Percentiles rank a stretch among this genome's conserved stretches.
These are phyloP conservation scores for Pycnomerus fuliginosus DNA, from an alignment of 2,888 invertebrate genomes.

Conservation along the genomic window DNA sequence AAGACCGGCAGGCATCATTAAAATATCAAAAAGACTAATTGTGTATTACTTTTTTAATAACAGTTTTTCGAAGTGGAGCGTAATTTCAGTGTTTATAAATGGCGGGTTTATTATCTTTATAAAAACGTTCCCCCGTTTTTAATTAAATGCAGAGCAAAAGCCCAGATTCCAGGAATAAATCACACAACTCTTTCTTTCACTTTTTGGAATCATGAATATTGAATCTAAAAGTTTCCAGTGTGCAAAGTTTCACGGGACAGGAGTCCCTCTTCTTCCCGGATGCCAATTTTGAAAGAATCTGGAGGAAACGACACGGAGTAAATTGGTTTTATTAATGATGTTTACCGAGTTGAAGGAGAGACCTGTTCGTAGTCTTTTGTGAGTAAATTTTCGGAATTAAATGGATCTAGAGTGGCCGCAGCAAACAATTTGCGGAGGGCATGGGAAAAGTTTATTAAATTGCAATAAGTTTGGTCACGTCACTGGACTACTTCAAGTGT, in stretches of 20 bases:
- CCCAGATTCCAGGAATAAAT: slow-evolving; percentile 26
- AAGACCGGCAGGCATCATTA: slow-evolving; percentile 19
- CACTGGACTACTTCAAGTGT: too few relatives aligned
- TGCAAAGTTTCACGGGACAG: slow-evolving; percentile 34
- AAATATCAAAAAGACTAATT: slow-evolving; percentile 14
- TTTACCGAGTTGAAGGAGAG: slow-evolving; percentile 42
- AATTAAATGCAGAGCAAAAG: slow-evolving; percentile 13
- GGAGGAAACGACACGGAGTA: slow-evolving; percentile 43
- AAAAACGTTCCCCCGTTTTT: slow-evolving; percentile 7
- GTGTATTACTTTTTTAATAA: slow-evolving; percentile 11
- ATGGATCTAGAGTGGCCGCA: slow-evolving; percentile 12
- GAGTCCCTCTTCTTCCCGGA: slow-evolving; percentile 28
- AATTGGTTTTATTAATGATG: slow-evolving; percentile 54
- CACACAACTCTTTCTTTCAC: slow-evolving; percentile 35
- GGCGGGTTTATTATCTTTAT: slow-evolving; percentile 12
- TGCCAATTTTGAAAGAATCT: slow-evolving; percentile 45
- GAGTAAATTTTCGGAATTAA: slow-evolving; percentile 11
- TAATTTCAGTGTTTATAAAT: slow-evolving; percentile 9
- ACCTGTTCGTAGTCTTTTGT: slow-evolving; percentile 16
- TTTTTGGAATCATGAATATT: slow-evolving; percentile 45
- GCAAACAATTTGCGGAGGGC: slow-evolving; percentile 1
- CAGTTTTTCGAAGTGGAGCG: slow-evolving; percentile 8
- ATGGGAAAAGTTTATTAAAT: too few relatives aligned
- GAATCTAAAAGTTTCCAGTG: slow-evolving; percentile 43
- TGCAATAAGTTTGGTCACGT: too few relatives aligned